Conservation (phyloP, 2,888 invertebrate species). For the Teinopalpus imperialis region DNA sequence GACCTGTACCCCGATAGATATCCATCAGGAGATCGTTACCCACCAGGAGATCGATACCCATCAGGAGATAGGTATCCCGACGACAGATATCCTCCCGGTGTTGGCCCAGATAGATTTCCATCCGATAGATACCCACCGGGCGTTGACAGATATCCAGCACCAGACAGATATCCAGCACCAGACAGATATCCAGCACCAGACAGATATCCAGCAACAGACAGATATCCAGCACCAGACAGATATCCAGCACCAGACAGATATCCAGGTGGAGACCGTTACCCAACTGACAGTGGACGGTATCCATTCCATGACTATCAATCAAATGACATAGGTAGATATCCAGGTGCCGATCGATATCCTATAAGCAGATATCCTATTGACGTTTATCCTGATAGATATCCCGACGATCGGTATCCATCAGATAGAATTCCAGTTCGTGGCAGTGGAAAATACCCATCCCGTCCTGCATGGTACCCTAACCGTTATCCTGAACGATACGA, state of each 20-base stretch:
- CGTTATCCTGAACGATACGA: conserved; percentile 77
- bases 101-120: conserved; percentile 56
- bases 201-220: conserved; percentile 64
- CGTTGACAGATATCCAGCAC: conserved; percentile 54
- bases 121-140: conserved; percentile 65
- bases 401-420: conserved; percentile 55
- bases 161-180: conserved; percentile 62
- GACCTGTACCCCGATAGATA: conserved; percentile 69
- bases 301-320: conserved; percentile 49
- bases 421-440: conserved; percentile 61
- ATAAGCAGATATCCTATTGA: conserved; percentile 65
- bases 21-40: conserved; percentile 53
- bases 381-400: conserved; percentile 59
- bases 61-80: conserved; percentile 62
- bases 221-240: conserved; percentile 60
- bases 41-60: conserved; percentile 54
- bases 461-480: conserved; percentile 52
- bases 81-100: conserved; percentile 72
- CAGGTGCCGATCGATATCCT: conserved; percentile 62
- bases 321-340: conserved; percentile 63
- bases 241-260: conserved; percentile 65
- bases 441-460: conserved; percentile 47
- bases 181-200: conserved; percentile 67
- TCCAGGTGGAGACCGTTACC: conserved; percentile 64
- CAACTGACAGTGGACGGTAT: conserved; percentile 60